These are phyloP conservation scores for Reinhardtius hippoglossoides DNA, from an alignment of 2,113 vertebrate species.

Conservation along the genomic window DNA sequence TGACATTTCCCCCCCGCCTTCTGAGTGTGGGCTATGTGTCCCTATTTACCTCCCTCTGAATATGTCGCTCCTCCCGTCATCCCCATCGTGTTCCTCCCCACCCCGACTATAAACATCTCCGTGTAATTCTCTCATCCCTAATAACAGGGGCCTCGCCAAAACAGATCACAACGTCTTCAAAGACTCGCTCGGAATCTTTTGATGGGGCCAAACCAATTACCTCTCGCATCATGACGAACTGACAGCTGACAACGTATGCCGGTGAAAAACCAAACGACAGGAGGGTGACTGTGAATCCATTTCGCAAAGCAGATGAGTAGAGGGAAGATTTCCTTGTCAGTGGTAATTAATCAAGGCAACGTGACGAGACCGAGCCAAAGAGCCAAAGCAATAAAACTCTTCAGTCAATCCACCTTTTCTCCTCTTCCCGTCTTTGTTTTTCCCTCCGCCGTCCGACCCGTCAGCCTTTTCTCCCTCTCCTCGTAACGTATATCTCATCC, in stretches of 20 bases:
- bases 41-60: conserved; percentile 34
- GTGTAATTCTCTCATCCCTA: conserved; percentile 28
- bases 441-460: conserved; percentile 16
- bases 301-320: conserved; percentile 57
- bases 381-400: background rate
- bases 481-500: conserved; percentile 34
- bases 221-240: conserved; percentile 32
- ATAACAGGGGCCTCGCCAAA: conserved; percentile 48
- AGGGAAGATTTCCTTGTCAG: conserved; percentile 45
- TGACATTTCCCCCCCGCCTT: conserved; percentile 26
- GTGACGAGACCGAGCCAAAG: conserved; percentile 19
- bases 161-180: conserved; percentile 41
- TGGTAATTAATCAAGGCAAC: conserved; percentile 63
- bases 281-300: conserved; percentile 39
- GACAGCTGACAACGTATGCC: conserved; percentile 37
- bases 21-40: background rate
- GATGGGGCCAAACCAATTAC: conserved; percentile 62
- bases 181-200: conserved; percentile 39
- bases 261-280: conserved; percentile 28
- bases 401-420: conserved; percentile 10
- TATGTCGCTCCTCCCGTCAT: conserved; percentile 20
- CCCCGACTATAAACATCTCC: conserved; percentile 19
- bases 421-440: conserved; percentile 23
- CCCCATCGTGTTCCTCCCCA: background rate
- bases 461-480: conserved; percentile 26